A percentile compares a stretch with the other conserved stretches of the same genome.
phyloP scores from a whole-genome alignment of 2,797 vertebrate species.

The Danio aesculapii region DNA sequence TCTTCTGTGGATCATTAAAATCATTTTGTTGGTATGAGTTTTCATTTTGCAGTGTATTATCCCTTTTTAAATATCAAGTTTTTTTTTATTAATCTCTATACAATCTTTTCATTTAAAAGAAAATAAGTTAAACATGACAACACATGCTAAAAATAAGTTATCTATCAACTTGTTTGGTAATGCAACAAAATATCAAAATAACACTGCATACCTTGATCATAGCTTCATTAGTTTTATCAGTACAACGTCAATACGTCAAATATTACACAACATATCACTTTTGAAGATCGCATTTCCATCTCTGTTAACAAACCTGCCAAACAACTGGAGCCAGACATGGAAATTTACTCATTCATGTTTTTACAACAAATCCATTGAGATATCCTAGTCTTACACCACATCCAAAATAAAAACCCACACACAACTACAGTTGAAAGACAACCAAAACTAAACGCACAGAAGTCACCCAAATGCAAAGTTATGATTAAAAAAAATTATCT shows the following conservation, averaged over 20 bases:
- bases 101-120: not conserved
- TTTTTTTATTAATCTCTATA: not conserved
- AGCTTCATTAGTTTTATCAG: slow-evolving; percentile 2
- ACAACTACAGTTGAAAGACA: not conserved
- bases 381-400: slow-evolving; percentile 1
- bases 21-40: no score
- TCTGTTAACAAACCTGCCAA: not conserved
- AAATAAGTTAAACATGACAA: not conserved
- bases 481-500: not conserved
- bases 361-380: not conserved
- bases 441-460: not conserved
- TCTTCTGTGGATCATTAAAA: no score
- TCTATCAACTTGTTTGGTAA: not conserved
- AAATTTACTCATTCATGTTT: not conserved
- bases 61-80: not conserved
- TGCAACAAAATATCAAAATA: not conserved
- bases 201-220: not conserved
- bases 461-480: not conserved
- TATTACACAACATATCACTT: no score
- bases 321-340: slow-evolving; percentile 3
- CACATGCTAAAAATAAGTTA: not conserved
- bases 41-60: no score
- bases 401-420: not conserved
- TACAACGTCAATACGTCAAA: no score
- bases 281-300: not conserved